Percentiles rank a stretch among this genome's conserved stretches.
Evolutionary conservation across 2,113 vertebrate species (phyloP).

Genomic region (Dromas ardeola): DNA sequence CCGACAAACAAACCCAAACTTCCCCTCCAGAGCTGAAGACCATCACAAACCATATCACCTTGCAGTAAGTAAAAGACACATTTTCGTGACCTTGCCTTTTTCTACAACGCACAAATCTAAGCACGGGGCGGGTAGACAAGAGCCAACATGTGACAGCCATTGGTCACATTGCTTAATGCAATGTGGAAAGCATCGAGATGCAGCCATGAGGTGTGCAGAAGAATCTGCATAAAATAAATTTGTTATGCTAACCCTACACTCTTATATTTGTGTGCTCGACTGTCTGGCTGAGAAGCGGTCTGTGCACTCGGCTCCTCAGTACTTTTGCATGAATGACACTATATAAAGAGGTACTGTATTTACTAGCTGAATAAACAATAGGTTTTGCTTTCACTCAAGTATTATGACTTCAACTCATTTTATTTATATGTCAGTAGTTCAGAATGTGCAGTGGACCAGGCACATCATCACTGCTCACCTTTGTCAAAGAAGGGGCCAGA

Average conservation of each 20-base stretch:
- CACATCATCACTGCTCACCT: conserved; percentile 57
- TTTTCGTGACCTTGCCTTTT: conserved; percentile 15
- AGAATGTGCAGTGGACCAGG: conserved; percentile 50
- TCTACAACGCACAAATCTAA: not conserved
- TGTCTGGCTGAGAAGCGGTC: not conserved
- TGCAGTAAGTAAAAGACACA: conserved; percentile 12
- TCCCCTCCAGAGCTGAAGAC: conserved; percentile 50
- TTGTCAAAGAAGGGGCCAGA: conserved; percentile 38
- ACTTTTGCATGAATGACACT: conserved; percentile 46
- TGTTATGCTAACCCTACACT: not conserved
- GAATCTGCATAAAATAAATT: not conserved
- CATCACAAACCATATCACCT: conserved; percentile 56
- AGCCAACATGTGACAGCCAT: not conserved
- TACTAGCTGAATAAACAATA: conserved; percentile 62
- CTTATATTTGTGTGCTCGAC: not conserved
- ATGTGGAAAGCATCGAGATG: not conserved
- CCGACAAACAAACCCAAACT: conserved; percentile 20
- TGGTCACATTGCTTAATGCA: not conserved
- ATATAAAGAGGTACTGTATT: conserved; percentile 34
- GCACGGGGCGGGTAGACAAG: not conserved
- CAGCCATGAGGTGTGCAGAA: not conserved
- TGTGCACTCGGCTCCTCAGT: not conserved
- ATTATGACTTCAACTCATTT: conserved; percentile 55
- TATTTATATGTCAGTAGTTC: conserved; percentile 60
- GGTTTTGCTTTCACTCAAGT: conserved; percentile 59